phyloP scores from a whole-genome alignment of 2,888 invertebrate species.

The Megamerina dolium region DNA sequence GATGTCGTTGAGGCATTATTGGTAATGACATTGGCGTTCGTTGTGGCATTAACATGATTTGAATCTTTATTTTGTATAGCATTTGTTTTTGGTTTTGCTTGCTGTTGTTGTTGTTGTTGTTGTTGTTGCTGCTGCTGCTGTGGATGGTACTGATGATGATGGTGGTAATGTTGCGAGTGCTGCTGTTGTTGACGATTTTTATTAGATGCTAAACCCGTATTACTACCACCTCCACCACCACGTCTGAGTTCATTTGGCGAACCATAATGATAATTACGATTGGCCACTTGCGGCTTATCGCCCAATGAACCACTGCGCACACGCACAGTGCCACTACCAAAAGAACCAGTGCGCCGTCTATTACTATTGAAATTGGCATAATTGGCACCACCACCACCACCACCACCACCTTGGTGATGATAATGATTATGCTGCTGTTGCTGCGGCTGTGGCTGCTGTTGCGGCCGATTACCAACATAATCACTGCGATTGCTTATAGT shows the following conservation, averaged over 20 bases:
- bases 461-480: conserved; percentile 43
- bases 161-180: conserved; percentile 13
- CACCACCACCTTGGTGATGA: conserved; percentile 20
- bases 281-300: conserved; percentile 45
- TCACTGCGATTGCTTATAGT: conserved; percentile 49
- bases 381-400: no score
- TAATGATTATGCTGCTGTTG: conserved; percentile 30
- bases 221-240: conserved; percentile 35
- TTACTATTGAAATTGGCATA: conserved; percentile 32
- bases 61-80: conserved; percentile 27
- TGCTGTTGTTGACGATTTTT: conserved; percentile 27
- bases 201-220: conserved; percentile 34
- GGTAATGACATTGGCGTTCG: background rate
- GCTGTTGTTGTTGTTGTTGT: conserved; percentile 20
- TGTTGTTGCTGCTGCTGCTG: conserved; percentile 21
- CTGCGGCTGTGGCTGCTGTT: conserved; percentile 36
- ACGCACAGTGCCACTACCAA: conserved; percentile 45
- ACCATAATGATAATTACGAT: conserved; percentile 44
- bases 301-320: conserved; percentile 48
- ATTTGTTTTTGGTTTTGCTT: conserved; percentile 20
- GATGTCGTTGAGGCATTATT: background rate
- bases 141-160: conserved; percentile 27
- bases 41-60: background rate
- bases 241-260: conserved; percentile 40
- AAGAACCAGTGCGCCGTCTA: conserved; percentile 46